A percentile compares a stretch with the other conserved stretches of the same genome.
These are phyloP conservation scores for Hemicordylus capensis DNA, from an alignment of 2,113 vertebrate species.

Conservation along the genomic window DNA sequence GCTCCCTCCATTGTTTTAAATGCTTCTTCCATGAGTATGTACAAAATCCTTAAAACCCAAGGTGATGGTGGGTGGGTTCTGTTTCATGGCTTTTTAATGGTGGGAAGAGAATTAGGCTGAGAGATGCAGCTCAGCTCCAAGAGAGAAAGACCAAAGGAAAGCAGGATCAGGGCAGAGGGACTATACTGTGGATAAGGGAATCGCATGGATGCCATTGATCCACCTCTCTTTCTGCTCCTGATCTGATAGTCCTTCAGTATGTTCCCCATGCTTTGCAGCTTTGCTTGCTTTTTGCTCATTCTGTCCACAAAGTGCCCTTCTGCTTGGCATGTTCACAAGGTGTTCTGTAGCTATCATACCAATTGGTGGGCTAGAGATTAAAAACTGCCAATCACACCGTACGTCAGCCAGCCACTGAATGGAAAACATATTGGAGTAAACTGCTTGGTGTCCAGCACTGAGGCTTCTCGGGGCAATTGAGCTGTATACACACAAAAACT, in stretches of 20 bases:
- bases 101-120: not conserved
- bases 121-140: not conserved
- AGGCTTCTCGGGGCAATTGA: not conserved
- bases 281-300: not conserved
- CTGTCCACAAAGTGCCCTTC: too few species aligned
- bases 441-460: not conserved
- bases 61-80: constrained; percentile 23
- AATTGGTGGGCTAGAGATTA: not conserved
- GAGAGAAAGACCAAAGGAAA: constrained; percentile 17
- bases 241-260: not conserved
- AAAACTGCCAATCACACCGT: not conserved
- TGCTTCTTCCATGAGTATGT: not conserved
- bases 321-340: not conserved
- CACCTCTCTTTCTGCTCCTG: not conserved
- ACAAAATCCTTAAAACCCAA: constrained; percentile 39
- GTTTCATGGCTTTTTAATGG: constrained; percentile 31
- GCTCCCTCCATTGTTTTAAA: constrained; percentile 5
- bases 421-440: not conserved
- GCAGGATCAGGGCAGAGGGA: not conserved
- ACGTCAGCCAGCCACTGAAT: not conserved
- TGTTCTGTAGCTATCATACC: not conserved
- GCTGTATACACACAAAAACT: not conserved
- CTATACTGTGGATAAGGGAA: not conserved
- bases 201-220: not conserved
- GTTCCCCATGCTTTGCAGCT: not conserved